A percentile compares a stretch with the other conserved stretches of the same genome.
phyloP scores from a whole-genome alignment of 2,888 invertebrate genomes.

The Heteromurus nitidus region DNA sequence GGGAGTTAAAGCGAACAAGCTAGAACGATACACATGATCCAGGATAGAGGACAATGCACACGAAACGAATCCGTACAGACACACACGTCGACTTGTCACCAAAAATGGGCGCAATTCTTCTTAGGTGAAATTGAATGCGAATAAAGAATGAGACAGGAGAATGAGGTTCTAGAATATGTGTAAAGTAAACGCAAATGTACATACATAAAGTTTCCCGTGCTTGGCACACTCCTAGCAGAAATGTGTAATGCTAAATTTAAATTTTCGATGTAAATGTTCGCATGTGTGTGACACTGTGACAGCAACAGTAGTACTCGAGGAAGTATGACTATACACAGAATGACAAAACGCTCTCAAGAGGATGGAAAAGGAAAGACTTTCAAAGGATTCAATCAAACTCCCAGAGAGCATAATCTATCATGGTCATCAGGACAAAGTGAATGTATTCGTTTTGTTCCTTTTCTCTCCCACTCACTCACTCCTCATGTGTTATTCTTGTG shows the following conservation, averaged over 20 bases:
- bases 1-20: neutral
- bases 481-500: neutral
- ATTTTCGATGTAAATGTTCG: no score
- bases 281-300: no score
- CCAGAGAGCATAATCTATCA: slow-evolving; percentile 54
- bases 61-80: no score
- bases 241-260: no score
- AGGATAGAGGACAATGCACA: neutral
- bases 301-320: neutral
- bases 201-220: no score
- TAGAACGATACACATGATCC: neutral
- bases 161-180: no score
- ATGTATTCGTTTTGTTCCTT: slow-evolving; percentile 19
- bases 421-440: slow-evolving; percentile 34
- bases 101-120: no score
- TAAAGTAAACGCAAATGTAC: no score
- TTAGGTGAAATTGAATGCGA: no score
- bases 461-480: neutral
- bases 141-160: no score
- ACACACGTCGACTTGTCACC: no score
- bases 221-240: no score
- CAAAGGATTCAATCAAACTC: slow-evolving; percentile 56
- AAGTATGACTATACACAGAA: neutral
- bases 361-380: neutral
- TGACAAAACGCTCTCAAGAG: slow-evolving; percentile 39